These are phyloP conservation scores for Pammene aurita DNA, from an alignment of 2,888 invertebrate species.

Conservation along the genomic window DNA sequence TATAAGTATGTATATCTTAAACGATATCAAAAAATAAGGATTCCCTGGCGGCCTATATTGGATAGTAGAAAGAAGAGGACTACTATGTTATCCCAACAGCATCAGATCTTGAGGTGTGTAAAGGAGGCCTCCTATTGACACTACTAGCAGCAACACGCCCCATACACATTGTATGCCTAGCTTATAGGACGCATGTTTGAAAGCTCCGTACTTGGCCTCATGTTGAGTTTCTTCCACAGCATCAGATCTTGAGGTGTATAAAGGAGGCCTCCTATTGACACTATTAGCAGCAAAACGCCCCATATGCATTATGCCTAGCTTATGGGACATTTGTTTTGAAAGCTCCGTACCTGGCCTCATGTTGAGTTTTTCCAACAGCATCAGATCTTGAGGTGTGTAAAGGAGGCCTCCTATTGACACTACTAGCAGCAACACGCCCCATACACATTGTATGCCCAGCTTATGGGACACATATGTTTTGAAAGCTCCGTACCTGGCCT, in stretches of 20 bases:
- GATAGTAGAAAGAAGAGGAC: too few species aligned
- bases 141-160: slow-evolving; percentile 67
- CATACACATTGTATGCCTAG: too few species aligned
- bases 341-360: slow-evolving; percentile 85
- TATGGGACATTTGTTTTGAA: too few species aligned
- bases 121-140: slow-evolving; percentile 79
- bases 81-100: slow-evolving; percentile 82
- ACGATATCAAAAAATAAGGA: too few species aligned
- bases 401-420: slow-evolving; percentile 80
- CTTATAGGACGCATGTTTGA: too few species aligned
- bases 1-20: too few species aligned
- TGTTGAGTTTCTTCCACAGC: slow-evolving; percentile 83
- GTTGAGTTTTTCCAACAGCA: slow-evolving; percentile 83
- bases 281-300: slow-evolving; percentile 47
- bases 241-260: slow-evolving; percentile 84
- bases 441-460: too few species aligned
- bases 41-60: too few species aligned
- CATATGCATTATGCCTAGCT: too few species aligned
- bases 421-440: slow-evolving; percentile 47
- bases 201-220: slow-evolving; percentile 84
- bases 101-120: slow-evolving; percentile 84
- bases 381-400: slow-evolving; percentile 82
- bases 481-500: slow-evolving; percentile 72
- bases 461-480: too few species aligned
- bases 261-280: slow-evolving; percentile 79